Conservation (phyloP, 2,888 invertebrate genomes). For the Drosophila demipolita region DNA sequence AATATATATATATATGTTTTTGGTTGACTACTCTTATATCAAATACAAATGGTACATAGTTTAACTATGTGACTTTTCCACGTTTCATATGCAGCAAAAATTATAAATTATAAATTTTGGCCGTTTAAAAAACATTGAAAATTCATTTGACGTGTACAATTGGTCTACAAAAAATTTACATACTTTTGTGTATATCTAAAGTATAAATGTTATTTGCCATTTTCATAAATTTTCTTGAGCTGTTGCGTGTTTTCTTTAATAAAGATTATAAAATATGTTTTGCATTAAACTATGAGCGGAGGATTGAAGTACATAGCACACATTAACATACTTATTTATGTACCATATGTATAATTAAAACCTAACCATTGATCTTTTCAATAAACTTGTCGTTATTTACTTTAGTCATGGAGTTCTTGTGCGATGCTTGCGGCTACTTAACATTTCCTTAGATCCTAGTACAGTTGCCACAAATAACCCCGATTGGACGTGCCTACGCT, state of each 20-base stretch:
- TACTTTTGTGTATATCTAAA: conserved; percentile 50
- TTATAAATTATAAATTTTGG: conserved; percentile 27
- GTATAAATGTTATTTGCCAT: conserved; percentile 41
- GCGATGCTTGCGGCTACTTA: conserved; percentile 49
- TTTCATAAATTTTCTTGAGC: conserved; percentile 31
- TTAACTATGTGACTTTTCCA: conserved; percentile 25
- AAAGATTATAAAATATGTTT: conserved; percentile 46
- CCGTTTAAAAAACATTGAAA: conserved; percentile 55
- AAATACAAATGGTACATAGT: conserved; percentile 58
- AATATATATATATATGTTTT: not conserved
- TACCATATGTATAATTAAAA: conserved; percentile 29
- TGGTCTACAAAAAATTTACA: conserved; percentile 62
- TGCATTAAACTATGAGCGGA: conserved; percentile 28
- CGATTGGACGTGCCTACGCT: conserved; percentile 11
- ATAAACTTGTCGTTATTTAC: conserved; percentile 17
- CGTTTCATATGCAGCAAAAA: conserved; percentile 40
- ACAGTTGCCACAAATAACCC: conserved; percentile 41
- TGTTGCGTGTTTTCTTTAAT: conserved; percentile 26
- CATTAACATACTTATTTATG: conserved; percentile 13
- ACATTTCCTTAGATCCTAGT: conserved; percentile 34
- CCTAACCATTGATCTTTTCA: conserved; percentile 21
- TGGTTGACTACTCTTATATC: conserved; percentile 11
- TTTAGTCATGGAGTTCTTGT: conserved; percentile 46
- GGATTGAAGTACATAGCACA: conserved; percentile 38
- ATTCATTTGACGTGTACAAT: conserved; percentile 63